Base-by-base conservation (phyloP, 2,888 invertebrate species). In the Drosophila ezoana region DNA sequence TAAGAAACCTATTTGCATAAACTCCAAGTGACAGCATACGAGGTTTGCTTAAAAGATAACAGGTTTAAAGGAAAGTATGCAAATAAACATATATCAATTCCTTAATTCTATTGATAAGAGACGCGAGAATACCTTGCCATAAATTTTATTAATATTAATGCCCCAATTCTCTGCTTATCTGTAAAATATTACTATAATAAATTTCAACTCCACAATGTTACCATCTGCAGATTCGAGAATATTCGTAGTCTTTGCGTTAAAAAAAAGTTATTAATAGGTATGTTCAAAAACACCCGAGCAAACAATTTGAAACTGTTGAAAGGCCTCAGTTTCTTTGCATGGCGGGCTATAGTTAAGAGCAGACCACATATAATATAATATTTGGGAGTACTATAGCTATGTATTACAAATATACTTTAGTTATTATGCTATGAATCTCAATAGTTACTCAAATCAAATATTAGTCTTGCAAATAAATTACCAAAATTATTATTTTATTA, bases 131-230 rank as follows among this genome's bases (percentile, higher is more conserved):
- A 51, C 4, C 10, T 40, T 11, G 16, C 3, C 10, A 37, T 40
- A 45, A 70, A 57, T 68, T 57, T 40, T 5, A 37, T 40, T 41
- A 70, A 57, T 68, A 53, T 40, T 5, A 37, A 20, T 49, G n/a
- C 1, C 11, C 48, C 13, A 16, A 47, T 51, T 32, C 10, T 35
- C 5, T 14, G 8, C 14, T 53, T 62, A 41, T 28, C 40, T 28
- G 9, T n/a, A 28, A 33, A 23, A 43, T 40, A 41, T 47, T 40
- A 33, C 20, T 8, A 18, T 28, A 41, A 48, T 41, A 48, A 35
- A 48, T 33, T 28, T 5, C 0, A 14, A 11, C 37, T 32, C 11
- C 10, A 32, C 20, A 51, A 41, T 43, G 40, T 18, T 40, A 9
- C 13, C 20, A 35, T 56, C 20, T 33, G 28, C 18, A 38, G 8